Evolutionary conservation across 2,113 vertebrate species (phyloP), one percentile per base, ranked within the genome.

Genomic region (Ictalurus furcatus): DNA sequence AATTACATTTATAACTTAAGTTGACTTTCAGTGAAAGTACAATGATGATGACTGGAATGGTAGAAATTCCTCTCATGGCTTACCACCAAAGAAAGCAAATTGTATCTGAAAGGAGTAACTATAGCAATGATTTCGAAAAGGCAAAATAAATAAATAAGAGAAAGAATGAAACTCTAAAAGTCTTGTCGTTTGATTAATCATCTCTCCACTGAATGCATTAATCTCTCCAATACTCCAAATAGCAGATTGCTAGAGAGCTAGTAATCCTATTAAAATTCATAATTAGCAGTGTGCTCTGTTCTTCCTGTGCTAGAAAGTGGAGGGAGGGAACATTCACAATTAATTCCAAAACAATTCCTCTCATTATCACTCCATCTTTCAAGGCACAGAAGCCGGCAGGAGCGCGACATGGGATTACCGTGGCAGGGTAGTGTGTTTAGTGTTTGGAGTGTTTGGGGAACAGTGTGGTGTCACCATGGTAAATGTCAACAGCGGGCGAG

Each of bases 221-320:
- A 92, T 92, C 91, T 92, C 79, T 90, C 85, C 89, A 90, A 91
- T 89, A 90, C 91, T 90, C 85, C 84, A 87, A 91, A 92, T 89
- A 92, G 92, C 92, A 90, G 92, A 92, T 94, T 92, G 92, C 91
- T 71, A 80, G 88, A 91, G 91, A 93, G 93, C 85, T 90, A 89
- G 85, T 94, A 94, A 94, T 95, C 93, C 92, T 90, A 94, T 95
- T 93, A 93, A 93, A 93, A 92, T 92, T 74, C 90, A 93, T 93
- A 93, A 94, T 95, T 93, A 91, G 91, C 84, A 79, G 74, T 78
- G 84, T 90, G 92, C 92, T 90, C 78, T 90, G 87, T 89, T 78
- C 88, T 79, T 92, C 88, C 92, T 61, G 73, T 91, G 91, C 88
- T 91, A 90, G 84, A 73, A 76, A 91, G 91, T 91, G 85, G 67